Base-by-base conservation (phyloP, 1,140 invertebrate species). In the Ridgeia piscesae region DNA sequence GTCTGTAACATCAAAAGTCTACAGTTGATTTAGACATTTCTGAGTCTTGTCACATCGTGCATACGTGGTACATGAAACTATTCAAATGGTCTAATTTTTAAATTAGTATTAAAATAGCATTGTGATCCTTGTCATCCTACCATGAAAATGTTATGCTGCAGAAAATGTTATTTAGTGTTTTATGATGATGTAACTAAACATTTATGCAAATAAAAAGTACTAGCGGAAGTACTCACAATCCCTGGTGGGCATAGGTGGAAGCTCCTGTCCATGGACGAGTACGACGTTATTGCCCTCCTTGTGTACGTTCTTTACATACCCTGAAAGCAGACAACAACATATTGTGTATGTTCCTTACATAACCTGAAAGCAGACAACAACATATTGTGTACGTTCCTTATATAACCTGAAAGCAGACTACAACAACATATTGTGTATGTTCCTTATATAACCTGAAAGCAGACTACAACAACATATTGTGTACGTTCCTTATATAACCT, bases 221-320 rank as follows among this genome's bases (percentile, higher is more conserved):
- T 21, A 21, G 17, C 11, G 27, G 58, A 21, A 77, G 11, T 90
- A 90, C 89, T 90, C 89, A 90, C 89, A 90, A 27, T 90, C 89
- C 35, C 89, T 90, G 34, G 89, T 90, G 89, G 89, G 89, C 89
- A 90, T 90, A 14, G 89, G 35, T 90, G 89, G 89, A 42, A 90
- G 34, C 89, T 90, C 89, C 89, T 34, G 35, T 17, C 34, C 89
- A 14, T 90, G 89, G 31, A 90, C 35, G 89, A 90, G 89, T 34
- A 90, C 2, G 11, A 90, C 89, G 21, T 27, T 27, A 42, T 90
- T 90, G 17, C 89, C 89, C 0, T 90, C 89, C 31, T 90, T 90
- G 35, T 90, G 89, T 4, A 90, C 34, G n/a, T 90, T 34, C 89
- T 90, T 42, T n/a, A 90, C 89, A 42, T 90, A 90, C 89, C 89